phyloP scores from a whole-genome alignment of 2,797 vertebrate genomes.

The Spinibarbus caldwelli region DNA sequence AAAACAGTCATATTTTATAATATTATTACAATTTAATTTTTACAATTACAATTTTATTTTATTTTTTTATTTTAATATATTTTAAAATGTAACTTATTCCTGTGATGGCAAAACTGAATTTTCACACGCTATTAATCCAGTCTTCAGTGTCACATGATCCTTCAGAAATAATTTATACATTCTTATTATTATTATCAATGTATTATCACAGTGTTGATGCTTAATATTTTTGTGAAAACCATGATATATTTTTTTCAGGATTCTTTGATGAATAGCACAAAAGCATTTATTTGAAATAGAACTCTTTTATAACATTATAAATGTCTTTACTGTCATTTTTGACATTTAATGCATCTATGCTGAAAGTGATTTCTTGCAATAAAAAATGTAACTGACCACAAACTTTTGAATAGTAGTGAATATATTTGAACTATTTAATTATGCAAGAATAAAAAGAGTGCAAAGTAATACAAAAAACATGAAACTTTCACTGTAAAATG shows the following conservation, averaged over 20 bases:
- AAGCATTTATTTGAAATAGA: too few species aligned
- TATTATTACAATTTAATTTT: too few species aligned
- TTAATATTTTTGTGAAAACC: neutral
- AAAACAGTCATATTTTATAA: too few species aligned
- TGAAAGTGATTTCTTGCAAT: neutral
- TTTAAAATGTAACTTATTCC: neutral
- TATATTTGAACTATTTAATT: neutral
- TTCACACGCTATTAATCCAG: neutral
- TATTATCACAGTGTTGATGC: neutral
- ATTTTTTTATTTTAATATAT: too few species aligned
- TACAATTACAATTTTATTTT: too few species aligned
- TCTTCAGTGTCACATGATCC: neutral
- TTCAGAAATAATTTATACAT: neutral
- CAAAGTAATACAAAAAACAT: neutral
- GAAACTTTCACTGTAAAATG: neutral
- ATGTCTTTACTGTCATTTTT: neutral
- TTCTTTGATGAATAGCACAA: too few species aligned
- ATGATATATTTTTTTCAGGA: too few species aligned
- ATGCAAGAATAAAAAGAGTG: neutral
- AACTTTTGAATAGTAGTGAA: neutral
- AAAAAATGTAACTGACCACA: neutral
- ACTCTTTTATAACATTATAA: too few species aligned
- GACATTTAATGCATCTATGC: neutral
- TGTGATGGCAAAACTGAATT: neutral
- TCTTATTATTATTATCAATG: neutral